phyloP scores from a whole-genome alignment of 2,797 vertebrate species.

The Halcyon chelicuti region DNA sequence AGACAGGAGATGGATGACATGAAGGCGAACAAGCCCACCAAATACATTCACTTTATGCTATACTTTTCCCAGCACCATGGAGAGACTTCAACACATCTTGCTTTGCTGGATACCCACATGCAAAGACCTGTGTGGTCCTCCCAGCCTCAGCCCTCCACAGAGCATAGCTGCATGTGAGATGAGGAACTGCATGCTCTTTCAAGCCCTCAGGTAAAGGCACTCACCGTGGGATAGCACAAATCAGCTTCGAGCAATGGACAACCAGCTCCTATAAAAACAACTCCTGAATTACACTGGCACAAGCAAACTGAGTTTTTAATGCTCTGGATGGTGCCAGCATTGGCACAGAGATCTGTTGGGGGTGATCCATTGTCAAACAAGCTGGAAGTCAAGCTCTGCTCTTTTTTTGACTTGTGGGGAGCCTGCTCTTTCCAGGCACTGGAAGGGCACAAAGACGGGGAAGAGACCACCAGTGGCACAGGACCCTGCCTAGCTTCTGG shows the following conservation, averaged over 20 bases:
- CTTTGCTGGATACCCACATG: rapidly evolving
- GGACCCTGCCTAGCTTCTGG: not conserved
- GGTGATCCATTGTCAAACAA: rapidly evolving
- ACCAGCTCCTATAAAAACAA: not conserved
- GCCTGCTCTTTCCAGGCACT: not conserved
- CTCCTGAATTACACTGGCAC: not conserved
- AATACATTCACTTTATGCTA: not conserved
- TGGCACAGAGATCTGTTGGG: not conserved
- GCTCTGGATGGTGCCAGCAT: not conserved
- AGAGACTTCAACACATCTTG: not conserved
- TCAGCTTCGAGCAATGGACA: not conserved
- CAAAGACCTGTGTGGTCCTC: not conserved
- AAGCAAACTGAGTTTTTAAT: rapidly evolving
- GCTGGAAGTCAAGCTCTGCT: not conserved
- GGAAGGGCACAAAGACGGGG: not conserved
- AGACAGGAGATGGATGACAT: not conserved
- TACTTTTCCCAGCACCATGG: not conserved
- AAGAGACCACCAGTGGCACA: rapidly evolving
- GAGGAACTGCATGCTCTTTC: not conserved
- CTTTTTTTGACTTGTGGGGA: not conserved
- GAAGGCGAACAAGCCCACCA: not conserved
- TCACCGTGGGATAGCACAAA: not conserved
- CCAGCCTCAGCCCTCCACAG: rapidly evolving
- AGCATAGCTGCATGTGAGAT: rapidly evolving
- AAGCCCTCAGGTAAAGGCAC: rapidly evolving